phyloP scores from a whole-genome alignment of 2,888 invertebrate species.

The Chloroclysta siterata region DNA sequence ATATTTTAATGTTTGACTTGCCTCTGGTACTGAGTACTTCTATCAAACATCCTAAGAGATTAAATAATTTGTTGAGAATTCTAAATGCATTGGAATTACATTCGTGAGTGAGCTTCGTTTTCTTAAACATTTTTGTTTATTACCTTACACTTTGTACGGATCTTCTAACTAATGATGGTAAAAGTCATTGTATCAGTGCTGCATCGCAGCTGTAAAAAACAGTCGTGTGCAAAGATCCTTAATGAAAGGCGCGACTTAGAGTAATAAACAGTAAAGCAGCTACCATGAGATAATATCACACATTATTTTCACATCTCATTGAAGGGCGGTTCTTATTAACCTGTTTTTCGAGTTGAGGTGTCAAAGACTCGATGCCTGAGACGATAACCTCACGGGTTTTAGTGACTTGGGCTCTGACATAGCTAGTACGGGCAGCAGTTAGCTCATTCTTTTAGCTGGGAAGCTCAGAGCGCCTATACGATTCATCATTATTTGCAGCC shows the following conservation, averaged over 20 bases:
- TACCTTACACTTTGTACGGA: background rate
- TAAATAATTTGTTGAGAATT: no score
- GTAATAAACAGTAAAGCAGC: conserved; percentile 56
- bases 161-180: no score
- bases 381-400: conserved; percentile 64
- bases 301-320: conserved; percentile 76
- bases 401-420: conserved; percentile 49
- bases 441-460: conserved; percentile 4
- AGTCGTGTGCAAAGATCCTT: conserved; percentile 21
- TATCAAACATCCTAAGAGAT: no score
- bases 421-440: conserved; percentile 34
- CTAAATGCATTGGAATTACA: no score
- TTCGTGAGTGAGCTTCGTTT: no score
- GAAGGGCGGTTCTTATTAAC: conserved; percentile 66
- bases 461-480: no score
- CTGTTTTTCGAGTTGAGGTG: conserved; percentile 68
- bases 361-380: conserved; percentile 62
- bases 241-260: conserved; percentile 56
- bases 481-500: no score
- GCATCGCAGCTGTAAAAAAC: background rate
- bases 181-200: background rate
- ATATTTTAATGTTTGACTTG: no score
- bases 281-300: conserved; percentile 67
- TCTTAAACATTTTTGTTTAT: background rate
- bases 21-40: no score